Evolutionary conservation across 2,888 invertebrate species (phyloP), one percentile per base, ranked within the genome.

Genomic region (Ennomos quercinarius): DNA sequence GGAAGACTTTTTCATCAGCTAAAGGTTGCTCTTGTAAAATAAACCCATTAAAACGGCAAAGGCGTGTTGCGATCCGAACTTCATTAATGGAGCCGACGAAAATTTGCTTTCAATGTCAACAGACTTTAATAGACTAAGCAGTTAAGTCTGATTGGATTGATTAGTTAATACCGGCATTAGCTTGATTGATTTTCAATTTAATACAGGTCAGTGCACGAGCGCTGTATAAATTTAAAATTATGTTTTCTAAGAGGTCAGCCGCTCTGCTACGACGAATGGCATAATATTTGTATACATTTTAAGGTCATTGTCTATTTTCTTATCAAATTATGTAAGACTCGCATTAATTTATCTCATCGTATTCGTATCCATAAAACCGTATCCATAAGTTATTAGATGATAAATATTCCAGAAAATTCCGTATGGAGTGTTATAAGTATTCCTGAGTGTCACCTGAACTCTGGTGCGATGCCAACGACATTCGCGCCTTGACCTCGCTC

Each of bases 391-490:
- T 17, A 6, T 6, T 6, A 27, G 27, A 6, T 27, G 6, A 27
- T 27, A n/a, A n/a, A 27, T 27, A 27, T 42, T 42, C 42, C 17
- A 42, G 11, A 53, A 53, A 49, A 55, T 57, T 49, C 52, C 64
- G 54, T 36, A n/a, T n/a, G n/a, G n/a, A 40, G 10, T 11, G 59
- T 58, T 49, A 47, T 41, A 10, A 43, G 41, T 44, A 41, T 60
- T 42, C 54, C 49, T 41, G 10, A 43, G 41, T 44, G 46, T 58
- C 42, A 56, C 45, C 61, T 66, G 68, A 68, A 78, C 77, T 77
- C 84, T 87, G 86, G 82, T 83, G 51, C 55, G 76, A 75, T 90
- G 90, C 89, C 89, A 91, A 87, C 86, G 86, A 83, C 88, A 81
- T 74, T 68, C 70, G 74, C 81, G 78, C 86, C 87, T 90, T 89